Conservation (phyloP, 2,113 vertebrate genomes). For the Montifringilla adamsi region DNA sequence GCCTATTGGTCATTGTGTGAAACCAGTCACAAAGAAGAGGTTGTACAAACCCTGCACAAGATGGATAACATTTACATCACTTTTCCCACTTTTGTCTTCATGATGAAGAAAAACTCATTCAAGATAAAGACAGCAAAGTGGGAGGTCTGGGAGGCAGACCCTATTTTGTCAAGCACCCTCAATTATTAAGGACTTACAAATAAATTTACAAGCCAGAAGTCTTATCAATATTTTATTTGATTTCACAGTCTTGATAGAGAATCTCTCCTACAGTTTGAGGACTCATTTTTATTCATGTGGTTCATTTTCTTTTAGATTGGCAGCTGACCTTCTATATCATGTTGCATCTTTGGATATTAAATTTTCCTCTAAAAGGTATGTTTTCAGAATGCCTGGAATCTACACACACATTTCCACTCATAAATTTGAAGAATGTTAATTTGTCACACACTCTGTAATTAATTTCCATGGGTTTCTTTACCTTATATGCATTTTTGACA, state of each 20-base stretch:
- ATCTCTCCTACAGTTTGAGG: not conserved
- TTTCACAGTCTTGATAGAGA: not conserved
- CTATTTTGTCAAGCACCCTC: conserved; percentile 48
- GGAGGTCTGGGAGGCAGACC: conserved; percentile 52
- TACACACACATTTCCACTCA: not conserved
- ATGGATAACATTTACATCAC: conserved; percentile 62
- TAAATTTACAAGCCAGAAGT: conserved; percentile 22
- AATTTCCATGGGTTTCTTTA: not conserved
- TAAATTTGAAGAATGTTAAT: not conserved
- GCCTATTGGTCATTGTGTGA: conserved; percentile 71
- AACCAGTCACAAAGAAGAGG: conserved; percentile 57
- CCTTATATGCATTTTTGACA: not conserved
- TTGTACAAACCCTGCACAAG: conserved; percentile 60
- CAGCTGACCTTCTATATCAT: not conserved
- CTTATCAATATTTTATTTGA: conserved; percentile 29
- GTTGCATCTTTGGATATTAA: not conserved
- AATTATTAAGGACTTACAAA: conserved; percentile 23
- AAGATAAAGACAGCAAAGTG: conserved; percentile 63
- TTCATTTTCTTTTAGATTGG: not conserved
- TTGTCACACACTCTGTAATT: not conserved
- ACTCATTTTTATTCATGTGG: not conserved
- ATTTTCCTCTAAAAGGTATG: not conserved
- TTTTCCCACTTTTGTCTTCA: conserved; percentile 66
- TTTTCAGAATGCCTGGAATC: not conserved
- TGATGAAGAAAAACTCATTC: conserved; percentile 54